A percentile compares a stretch with the other conserved stretches of the same genome.
Conservation (phyloP, 2,113 vertebrate genomes). For the Crotalus horridus region DNA sequence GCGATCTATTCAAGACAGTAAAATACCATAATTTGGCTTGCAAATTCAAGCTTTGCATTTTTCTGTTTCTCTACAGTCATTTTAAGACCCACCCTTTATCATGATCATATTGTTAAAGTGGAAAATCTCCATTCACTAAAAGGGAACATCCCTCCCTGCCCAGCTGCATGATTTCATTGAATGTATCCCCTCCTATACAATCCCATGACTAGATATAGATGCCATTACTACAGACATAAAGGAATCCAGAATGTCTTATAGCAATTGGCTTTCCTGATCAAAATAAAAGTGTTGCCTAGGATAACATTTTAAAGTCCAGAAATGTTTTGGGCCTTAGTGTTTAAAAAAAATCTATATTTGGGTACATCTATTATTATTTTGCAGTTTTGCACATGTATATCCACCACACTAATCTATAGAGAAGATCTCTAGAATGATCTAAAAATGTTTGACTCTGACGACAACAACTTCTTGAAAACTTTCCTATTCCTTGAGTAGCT, state of each 20-base stretch:
- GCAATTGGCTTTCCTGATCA: conserved; percentile 40
- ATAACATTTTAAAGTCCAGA: conserved; percentile 45
- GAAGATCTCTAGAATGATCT: neutral
- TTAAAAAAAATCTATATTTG: neutral
- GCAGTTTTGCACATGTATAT: conserved; percentile 31
- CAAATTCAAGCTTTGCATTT: conserved; percentile 34
- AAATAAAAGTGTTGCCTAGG: conserved; percentile 3
- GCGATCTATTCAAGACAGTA: conserved; percentile 32
- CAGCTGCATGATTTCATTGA: conserved; percentile 50
- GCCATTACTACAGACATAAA: conserved; percentile 42
- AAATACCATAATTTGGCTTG: conserved; percentile 24
- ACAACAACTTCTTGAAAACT: neutral
- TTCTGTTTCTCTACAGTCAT: conserved; percentile 25
- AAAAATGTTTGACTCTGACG: conserved; percentile 29
- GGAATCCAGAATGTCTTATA: conserved; percentile 32
- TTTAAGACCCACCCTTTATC: neutral
- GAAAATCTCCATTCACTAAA: conserved; percentile 34
- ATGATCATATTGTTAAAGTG: conserved; percentile 37
- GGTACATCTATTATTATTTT: conserved; percentile 27
- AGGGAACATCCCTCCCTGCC: neutral
- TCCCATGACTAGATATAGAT: conserved; percentile 73
- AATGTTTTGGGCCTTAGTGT: conserved; percentile 23
- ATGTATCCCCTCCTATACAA: conserved; percentile 36
- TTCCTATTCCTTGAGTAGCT: conserved; percentile 1
- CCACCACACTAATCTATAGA: conserved; percentile 11